Evolutionary conservation across 2,113 vertebrate genomes (phyloP).

Genomic region (Corynorhinus townsendii): DNA sequence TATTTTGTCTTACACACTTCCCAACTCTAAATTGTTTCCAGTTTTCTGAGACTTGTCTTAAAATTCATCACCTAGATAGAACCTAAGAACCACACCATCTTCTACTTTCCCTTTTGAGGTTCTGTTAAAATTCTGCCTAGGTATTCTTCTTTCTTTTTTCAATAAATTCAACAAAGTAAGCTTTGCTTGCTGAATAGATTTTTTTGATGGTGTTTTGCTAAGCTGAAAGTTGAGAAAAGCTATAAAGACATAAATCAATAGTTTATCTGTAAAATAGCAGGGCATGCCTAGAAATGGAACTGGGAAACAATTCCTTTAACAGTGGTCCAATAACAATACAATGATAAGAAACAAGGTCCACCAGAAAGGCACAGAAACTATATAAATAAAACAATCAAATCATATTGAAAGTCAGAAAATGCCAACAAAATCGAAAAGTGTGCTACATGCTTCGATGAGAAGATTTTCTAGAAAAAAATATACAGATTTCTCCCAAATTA

Average conservation of each 20-base stretch:
- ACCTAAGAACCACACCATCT: background rate
- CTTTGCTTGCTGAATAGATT: background rate
- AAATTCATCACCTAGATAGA: background rate
- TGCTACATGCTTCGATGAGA: background rate
- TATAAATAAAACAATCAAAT: background rate
- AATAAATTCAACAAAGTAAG: background rate
- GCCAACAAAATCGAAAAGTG: background rate
- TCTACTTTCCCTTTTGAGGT: background rate
- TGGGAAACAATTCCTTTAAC: background rate
- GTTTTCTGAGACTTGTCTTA: background rate
- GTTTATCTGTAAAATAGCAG: background rate
- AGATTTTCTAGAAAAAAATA: background rate
- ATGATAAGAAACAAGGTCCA: background rate
- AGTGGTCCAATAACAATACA: background rate
- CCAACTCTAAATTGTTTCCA: background rate
- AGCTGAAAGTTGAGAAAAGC: background rate
- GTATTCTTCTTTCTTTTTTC: background rate
- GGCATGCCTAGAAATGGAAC: background rate
- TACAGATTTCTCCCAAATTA: background rate
- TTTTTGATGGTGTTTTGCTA: background rate
- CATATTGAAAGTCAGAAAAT: background rate
- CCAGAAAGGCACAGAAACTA: background rate
- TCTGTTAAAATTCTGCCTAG: background rate
- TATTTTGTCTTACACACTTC: no score
- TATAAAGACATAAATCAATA: conserved; percentile 37